These are phyloP conservation scores for Ciconia boyciana DNA, from an alignment of 2,113 vertebrate species.

Conservation along the genomic window DNA sequence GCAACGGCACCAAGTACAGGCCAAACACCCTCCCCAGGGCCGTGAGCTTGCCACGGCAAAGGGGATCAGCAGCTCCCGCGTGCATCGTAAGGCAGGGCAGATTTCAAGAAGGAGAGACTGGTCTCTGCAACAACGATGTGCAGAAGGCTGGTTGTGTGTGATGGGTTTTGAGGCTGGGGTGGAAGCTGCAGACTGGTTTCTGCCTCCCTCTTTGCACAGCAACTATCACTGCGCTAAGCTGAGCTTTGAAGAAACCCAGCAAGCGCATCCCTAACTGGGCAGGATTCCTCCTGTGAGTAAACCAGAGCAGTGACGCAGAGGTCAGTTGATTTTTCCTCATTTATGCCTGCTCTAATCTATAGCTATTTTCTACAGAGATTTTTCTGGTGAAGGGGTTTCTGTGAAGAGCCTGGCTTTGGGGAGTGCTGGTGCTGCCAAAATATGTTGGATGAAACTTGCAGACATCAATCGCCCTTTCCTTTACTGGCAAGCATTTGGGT, in stretches of 20 bases:
- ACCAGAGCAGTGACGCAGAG: rapidly evolving
- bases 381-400: neutral
- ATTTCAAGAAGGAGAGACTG: neutral
- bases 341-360: neutral
- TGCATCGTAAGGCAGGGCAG: neutral
- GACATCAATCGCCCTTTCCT: neutral
- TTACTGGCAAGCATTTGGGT: neutral
- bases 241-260: neutral
- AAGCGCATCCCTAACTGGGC: neutral
- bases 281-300: neutral
- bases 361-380: rapidly evolving
- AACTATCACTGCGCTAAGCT: rapidly evolving
- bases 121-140: neutral
- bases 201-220: neutral
- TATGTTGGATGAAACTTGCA: neutral
- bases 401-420: neutral
- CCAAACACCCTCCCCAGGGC: rapidly evolving
- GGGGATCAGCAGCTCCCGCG: rapidly evolving
- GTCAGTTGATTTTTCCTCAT: neutral
- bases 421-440: neutral
- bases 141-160: neutral
- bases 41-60: rapidly evolving
- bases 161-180: neutral
- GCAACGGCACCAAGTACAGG: rapidly evolving
- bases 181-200: neutral